A percentile compares a stretch with the other conserved stretches of the same genome.
Evolutionary conservation across 2,797 vertebrate genomes (phyloP).

Genomic region (Taeniopygia guttata): DNA sequence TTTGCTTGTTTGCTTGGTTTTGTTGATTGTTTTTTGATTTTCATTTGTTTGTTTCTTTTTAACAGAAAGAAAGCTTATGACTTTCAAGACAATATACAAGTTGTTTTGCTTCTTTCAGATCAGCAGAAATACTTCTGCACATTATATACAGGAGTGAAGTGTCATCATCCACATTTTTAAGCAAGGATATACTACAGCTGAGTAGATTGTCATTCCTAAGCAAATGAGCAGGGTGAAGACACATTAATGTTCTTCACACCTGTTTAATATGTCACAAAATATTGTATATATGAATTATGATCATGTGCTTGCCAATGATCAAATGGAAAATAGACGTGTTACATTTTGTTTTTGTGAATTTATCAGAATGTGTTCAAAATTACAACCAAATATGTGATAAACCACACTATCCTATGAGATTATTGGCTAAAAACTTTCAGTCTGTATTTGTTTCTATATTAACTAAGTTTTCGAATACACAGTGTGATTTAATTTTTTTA

Average conservation of each 20-base stretch:
- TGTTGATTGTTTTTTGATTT: not conserved
- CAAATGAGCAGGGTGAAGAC: not conserved
- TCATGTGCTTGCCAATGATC: not conserved
- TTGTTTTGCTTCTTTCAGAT: not conserved
- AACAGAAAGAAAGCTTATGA: not conserved
- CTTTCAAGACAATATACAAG: not conserved
- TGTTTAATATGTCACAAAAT: not conserved
- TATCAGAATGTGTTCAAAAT: not conserved
- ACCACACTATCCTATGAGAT: not conserved
- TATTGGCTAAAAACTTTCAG: not conserved
- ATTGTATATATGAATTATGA: not conserved
- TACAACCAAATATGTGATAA: not conserved
- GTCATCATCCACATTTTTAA: not conserved
- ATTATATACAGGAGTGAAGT: not conserved
- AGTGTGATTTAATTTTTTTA: not conserved
- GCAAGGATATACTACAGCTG: not conserved
- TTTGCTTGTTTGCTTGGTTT: not conserved
- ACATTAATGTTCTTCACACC: not conserved
- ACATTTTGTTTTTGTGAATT: not conserved
- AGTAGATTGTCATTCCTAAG: not conserved
- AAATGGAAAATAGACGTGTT: not conserved
- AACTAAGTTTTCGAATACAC: not conserved
- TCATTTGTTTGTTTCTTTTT: not conserved
- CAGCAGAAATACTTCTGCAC: not conserved
- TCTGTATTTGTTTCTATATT: not conserved